Percentiles rank a stretch among this genome's conserved stretches.
These are phyloP conservation scores for Carassius auratus DNA, from an alignment of 2,113 vertebrate species.

Conservation along the genomic window DNA sequence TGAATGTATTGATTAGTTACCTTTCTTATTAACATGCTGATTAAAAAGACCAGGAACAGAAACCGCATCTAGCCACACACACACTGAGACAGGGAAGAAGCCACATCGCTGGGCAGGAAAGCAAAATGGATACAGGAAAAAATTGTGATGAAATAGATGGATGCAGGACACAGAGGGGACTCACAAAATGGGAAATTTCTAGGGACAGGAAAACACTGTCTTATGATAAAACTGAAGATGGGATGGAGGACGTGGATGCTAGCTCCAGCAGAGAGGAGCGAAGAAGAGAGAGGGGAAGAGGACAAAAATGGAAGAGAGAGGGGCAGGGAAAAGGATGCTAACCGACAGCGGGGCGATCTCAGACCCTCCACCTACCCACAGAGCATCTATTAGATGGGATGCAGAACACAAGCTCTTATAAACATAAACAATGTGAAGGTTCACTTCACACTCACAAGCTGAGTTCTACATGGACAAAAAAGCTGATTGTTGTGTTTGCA, in stretches of 20 bases:
- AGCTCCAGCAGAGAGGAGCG: slow-evolving; percentile 60
- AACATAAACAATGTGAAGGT: slow-evolving; percentile 65
- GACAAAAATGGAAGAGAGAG: slow-evolving; percentile 39
- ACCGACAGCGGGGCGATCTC: slow-evolving; percentile 61
- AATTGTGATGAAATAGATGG: slow-evolving; percentile 48
- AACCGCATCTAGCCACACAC: slow-evolving; percentile 64
- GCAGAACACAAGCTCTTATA: slow-evolving; percentile 60
- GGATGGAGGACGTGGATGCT: slow-evolving; percentile 50
- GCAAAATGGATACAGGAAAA: slow-evolving; percentile 49
- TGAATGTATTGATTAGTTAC: slow-evolving; percentile 87
- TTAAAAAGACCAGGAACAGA: slow-evolving; percentile 76
- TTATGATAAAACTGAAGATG: slow-evolving; percentile 56
- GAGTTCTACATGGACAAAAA: slow-evolving; percentile 23
- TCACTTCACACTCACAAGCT: slow-evolving; percentile 33
- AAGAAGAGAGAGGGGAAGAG: slow-evolving; percentile 20
- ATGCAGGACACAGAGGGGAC: slow-evolving; percentile 33
- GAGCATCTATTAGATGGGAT: slow-evolving; percentile 52
- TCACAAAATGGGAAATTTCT: slow-evolving; percentile 18
- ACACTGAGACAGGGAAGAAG: slow-evolving; percentile 44
- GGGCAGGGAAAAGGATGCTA: slow-evolving; percentile 56
- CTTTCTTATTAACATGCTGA: slow-evolving; percentile 88
- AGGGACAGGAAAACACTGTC: slow-evolving; percentile 35
- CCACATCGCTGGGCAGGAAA: slow-evolving; percentile 38
- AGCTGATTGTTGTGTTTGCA: slow-evolving; percentile 11
- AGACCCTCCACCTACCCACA: slow-evolving; percentile 65